phyloP scores from a whole-genome alignment of 2,888 invertebrate species.

The Parnassius mnemosyne region DNA sequence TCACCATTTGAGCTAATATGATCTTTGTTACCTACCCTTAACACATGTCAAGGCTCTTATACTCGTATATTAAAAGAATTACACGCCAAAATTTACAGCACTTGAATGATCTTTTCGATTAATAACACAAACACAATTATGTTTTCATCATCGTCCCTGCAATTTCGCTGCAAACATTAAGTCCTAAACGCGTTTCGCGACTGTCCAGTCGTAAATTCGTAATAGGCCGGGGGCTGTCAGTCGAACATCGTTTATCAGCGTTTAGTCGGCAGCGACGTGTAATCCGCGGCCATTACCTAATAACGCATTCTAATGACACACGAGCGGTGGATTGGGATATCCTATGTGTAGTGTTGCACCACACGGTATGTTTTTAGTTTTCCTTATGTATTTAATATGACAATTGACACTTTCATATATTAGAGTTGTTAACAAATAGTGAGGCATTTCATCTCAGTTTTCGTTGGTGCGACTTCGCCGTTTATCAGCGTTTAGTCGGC shows the following conservation, averaged over 20 bases:
- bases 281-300: constrained; percentile 64
- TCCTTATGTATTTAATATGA: no score
- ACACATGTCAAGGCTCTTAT: no score
- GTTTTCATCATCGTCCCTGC: constrained; percentile 8
- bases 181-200: constrained; percentile 40
- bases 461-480: constrained; percentile 35
- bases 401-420: no score
- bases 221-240: constrained; percentile 47
- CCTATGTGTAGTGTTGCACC: constrained; percentile 22
- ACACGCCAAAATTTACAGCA: not conserved
- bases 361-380: constrained; percentile 1
- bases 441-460: no score
- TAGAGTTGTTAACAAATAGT: no score
- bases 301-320: constrained; percentile 58
- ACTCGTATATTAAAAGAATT: no score
- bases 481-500: constrained; percentile 72
- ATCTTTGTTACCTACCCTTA: no score
- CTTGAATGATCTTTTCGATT: not conserved
- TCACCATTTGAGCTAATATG: no score
- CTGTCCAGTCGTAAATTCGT: constrained; percentile 49
- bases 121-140: constrained; percentile 23
- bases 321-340: constrained; percentile 30
- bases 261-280: constrained; percentile 65
- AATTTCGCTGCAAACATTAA: constrained; percentile 34
- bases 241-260: constrained; percentile 64